Percentiles rank a stretch among this genome's conserved stretches.
Conservation (phyloP, 2,888 invertebrate genomes). For the Drosophila nigritarsus region DNA sequence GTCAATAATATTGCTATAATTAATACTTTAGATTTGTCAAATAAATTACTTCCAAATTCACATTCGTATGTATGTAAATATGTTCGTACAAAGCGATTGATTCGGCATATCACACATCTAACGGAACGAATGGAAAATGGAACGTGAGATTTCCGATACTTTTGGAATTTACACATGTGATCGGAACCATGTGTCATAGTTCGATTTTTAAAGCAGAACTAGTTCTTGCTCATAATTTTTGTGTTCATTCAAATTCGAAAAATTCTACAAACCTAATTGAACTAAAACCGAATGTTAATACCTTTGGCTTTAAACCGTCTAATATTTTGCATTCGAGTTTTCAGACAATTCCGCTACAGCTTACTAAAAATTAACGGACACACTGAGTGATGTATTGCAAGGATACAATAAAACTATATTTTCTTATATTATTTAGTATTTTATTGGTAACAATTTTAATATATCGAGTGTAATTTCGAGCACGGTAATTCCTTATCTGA, state of each 20-base stretch:
- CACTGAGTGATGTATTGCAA: neutral
- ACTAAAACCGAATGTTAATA: neutral
- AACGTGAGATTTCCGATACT: slow-evolving; percentile 33
- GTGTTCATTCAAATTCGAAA: neutral
- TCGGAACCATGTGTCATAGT: neutral
- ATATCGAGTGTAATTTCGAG: neutral
- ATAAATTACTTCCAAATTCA: slow-evolving; percentile 29
- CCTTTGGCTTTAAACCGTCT: neutral
- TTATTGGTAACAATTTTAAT: neutral
- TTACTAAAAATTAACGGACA: neutral
- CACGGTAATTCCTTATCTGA: neutral
- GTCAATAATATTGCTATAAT: slow-evolving; percentile 8
- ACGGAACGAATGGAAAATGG: slow-evolving; percentile 24
- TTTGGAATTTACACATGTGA: slow-evolving; percentile 15
- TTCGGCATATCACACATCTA: slow-evolving; percentile 7
- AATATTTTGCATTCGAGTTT: neutral
- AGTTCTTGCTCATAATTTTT: neutral
- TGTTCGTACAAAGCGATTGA: slow-evolving; percentile 26
- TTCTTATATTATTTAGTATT: neutral
- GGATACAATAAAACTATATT: neutral
- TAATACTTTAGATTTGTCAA: slow-evolving; percentile 28
- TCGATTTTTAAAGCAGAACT: slow-evolving; percentile 5
- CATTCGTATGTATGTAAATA: slow-evolving; percentile 4
- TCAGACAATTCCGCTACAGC: neutral
- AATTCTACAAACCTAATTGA: neutral